A percentile compares a stretch with the other conserved stretches of the same genome.
Evolutionary conservation across 2,888 invertebrate species (phyloP).

Genomic region (Nasonovia ribisnigri): DNA sequence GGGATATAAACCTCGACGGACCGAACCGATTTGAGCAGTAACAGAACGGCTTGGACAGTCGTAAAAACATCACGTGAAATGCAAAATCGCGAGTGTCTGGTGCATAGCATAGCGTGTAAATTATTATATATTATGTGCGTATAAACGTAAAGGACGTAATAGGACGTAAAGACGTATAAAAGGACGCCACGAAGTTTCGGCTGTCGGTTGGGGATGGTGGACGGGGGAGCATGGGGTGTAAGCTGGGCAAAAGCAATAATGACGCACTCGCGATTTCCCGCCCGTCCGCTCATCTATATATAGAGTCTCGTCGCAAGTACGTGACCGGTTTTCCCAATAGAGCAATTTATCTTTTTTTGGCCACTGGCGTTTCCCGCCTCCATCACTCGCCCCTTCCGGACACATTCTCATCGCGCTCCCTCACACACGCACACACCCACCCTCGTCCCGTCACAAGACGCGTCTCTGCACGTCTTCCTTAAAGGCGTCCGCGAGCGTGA

Average conservation of each 20-base stretch:
- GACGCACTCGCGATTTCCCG: conserved; percentile 44
- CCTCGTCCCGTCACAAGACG: not conserved
- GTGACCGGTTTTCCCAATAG: conserved; percentile 64
- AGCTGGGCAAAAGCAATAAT: conserved; percentile 48
- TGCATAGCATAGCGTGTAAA: not conserved
- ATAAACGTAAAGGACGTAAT: too few relatives aligned
- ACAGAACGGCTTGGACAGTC: not conserved
- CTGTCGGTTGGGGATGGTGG: not conserved
- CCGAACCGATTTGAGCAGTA: not conserved
- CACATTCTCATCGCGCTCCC: not conserved
- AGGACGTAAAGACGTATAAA: too few relatives aligned
- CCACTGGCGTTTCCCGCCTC: conserved; percentile 27
- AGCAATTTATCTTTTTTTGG: conserved; percentile 59
- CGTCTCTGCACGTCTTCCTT: conserved; percentile 23
- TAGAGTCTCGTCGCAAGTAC: conserved; percentile 44
- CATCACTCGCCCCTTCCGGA: not conserved
- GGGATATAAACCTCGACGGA: not conserved
- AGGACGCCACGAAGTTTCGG: not conserved
- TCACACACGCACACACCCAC: not conserved
- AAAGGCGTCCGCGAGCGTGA: not conserved
- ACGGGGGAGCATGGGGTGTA: not conserved
- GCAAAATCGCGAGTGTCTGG: not conserved
- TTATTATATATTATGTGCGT: not conserved
- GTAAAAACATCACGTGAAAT: not conserved
- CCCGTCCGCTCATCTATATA: not conserved